These are phyloP conservation scores for Drosophila bocki DNA, from an alignment of 1,140 invertebrate species.

Conservation along the genomic window DNA sequence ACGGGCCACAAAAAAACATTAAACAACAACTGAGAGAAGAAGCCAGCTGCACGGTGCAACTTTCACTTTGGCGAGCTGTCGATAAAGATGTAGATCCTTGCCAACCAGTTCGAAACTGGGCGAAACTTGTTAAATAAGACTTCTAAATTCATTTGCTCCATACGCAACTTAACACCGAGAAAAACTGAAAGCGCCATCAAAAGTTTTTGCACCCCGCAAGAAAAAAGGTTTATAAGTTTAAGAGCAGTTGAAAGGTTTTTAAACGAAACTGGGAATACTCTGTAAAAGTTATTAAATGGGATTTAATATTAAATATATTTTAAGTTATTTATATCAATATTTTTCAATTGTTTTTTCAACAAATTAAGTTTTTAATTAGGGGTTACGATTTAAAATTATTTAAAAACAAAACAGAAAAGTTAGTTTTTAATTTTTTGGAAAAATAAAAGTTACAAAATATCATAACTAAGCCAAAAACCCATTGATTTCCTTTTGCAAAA, in stretches of 20 bases:
- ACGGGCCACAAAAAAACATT: constrained; percentile 20
- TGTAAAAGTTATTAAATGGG: neutral
- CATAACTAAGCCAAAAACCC: too few relatives aligned
- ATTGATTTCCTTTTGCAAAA: too few relatives aligned
- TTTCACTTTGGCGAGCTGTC: constrained; percentile 69
- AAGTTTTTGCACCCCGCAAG: constrained; percentile 35
- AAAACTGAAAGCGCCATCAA: constrained; percentile 59
- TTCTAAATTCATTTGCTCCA: constrained; percentile 79
- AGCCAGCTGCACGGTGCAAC: constrained; percentile 49
- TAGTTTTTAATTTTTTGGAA: too few relatives aligned
- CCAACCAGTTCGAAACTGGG: constrained; percentile 12
- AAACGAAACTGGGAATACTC: neutral
- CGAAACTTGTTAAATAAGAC: constrained; percentile 81
- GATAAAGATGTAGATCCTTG: constrained; percentile 47
- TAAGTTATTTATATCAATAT: neutral
- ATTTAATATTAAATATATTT: neutral
- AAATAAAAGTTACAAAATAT: too few relatives aligned
- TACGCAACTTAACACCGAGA: constrained; percentile 77
- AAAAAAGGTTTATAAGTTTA: constrained; percentile 10
- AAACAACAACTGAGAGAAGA: constrained; percentile 1
- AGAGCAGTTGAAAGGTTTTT: neutral
- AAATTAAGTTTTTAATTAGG: neutral
- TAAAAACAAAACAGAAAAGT: neutral
- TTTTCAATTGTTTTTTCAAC: neutral
- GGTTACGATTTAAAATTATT: neutral